These are phyloP conservation scores for Chrysolina haemoptera DNA, from an alignment of 2,888 invertebrate species.

Conservation along the genomic window DNA sequence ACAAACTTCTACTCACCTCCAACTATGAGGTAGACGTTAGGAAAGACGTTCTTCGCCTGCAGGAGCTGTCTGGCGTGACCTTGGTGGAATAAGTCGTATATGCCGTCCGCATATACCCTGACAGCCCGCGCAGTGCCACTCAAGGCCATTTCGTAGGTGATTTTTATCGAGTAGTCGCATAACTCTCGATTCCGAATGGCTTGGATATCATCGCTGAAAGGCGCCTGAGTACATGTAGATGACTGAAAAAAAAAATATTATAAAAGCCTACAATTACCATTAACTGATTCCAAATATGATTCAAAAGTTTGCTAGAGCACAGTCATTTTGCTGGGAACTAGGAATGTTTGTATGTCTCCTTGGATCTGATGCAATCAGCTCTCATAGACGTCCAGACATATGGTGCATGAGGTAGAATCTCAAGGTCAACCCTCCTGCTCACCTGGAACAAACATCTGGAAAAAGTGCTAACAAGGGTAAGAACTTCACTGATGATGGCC, in stretches of 20 bases:
- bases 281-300: too few relatives aligned
- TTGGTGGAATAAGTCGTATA: conserved; percentile 99
- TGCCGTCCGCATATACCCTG: conserved; percentile 98
- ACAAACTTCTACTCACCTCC: conserved; percentile 80
- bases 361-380: too few relatives aligned
- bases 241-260: conserved; percentile 72
- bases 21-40: conserved; percentile 97
- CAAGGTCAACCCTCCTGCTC: too few relatives aligned
- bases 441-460: too few relatives aligned
- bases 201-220: conserved; percentile 90
- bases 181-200: conserved; percentile 84
- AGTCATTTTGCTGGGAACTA: too few relatives aligned
- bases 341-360: too few relatives aligned
- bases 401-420: too few relatives aligned
- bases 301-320: too few relatives aligned
- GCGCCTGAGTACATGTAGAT: conserved; percentile 86
- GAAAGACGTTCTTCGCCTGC: conserved; percentile 98
- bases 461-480: too few relatives aligned
- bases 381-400: too few relatives aligned
- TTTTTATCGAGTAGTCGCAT: conserved; percentile 87
- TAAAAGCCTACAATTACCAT: too few relatives aligned
- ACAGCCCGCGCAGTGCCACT: conserved; percentile 88
- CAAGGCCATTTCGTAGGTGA: conserved; percentile 89
- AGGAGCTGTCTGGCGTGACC: conserved; percentile 97
- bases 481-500: too few relatives aligned